Conservation (phyloP, 2,797 vertebrate genomes). For the Pyrocephalus nanus region DNA sequence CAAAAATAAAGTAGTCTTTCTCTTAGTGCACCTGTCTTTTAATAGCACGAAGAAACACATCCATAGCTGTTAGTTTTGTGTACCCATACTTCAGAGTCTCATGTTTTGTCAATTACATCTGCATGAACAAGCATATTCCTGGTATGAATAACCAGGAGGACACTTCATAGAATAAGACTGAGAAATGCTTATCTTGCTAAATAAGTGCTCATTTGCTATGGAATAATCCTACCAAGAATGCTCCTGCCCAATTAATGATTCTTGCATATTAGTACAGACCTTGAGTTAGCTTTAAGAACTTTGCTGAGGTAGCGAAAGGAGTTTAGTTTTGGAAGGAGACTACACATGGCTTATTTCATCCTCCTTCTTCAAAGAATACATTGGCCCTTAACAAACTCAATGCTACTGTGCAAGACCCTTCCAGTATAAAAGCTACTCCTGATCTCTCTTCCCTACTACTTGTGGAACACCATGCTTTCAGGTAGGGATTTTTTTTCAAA, state of each 20-base stretch:
- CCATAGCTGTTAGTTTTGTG: neutral
- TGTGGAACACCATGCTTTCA: neutral
- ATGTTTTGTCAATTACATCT: neutral
- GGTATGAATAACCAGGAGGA: neutral
- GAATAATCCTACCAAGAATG: neutral
- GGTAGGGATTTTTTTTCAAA: neutral
- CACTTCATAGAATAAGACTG: neutral
- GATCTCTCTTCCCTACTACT: neutral
- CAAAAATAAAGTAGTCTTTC: neutral
- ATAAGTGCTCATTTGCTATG: neutral
- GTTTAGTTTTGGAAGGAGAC: neutral
- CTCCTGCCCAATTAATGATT: neutral
- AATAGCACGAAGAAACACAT: neutral
- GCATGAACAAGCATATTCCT: neutral
- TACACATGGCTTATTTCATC: neutral
- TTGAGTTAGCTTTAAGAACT: neutral
- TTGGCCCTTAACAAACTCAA: neutral
- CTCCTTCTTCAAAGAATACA: neutral
- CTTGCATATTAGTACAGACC: neutral
- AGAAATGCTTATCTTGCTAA: neutral
- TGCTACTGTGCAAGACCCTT: neutral
- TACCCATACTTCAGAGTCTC: neutral
- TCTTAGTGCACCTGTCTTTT: neutral
- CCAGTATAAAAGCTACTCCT: neutral
- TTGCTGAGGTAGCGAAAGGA: neutral